These are phyloP conservation scores for Epinotia nisella DNA, from an alignment of 2,888 invertebrate species.

Conservation along the genomic window DNA sequence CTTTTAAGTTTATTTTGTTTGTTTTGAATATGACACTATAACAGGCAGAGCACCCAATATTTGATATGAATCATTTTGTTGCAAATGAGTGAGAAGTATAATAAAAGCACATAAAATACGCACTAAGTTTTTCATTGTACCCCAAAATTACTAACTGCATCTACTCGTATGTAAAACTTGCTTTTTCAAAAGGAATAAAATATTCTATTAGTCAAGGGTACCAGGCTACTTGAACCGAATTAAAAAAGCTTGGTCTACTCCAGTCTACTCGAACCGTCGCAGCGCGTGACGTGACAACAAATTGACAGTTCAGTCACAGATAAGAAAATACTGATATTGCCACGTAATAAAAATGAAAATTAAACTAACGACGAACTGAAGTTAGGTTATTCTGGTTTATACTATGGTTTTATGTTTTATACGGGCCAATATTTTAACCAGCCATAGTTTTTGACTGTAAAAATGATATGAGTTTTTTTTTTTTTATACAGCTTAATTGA, in stretches of 20 bases:
- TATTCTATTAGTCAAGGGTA: too few relatives aligned
- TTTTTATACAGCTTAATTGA: too few relatives aligned
- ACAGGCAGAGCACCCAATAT: conserved; percentile 28
- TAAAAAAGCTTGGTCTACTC: not conserved
- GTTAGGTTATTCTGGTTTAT: too few relatives aligned
- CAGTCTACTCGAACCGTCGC: conserved; percentile 1
- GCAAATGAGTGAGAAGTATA: conserved; percentile 47
- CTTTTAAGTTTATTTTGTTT: conserved; percentile 68
- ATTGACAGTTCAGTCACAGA: not conserved
- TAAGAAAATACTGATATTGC: not conserved
- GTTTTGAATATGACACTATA: conserved; percentile 53
- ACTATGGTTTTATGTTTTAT: too few relatives aligned
- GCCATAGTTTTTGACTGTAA: too few relatives aligned
- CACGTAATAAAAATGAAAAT: not conserved
- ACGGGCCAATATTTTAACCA: too few relatives aligned
- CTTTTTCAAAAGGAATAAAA: too few relatives aligned
- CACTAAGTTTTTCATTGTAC: not conserved
- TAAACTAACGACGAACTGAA: too few relatives aligned
- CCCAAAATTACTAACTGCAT: not conserved
- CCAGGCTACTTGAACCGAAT: not conserved
- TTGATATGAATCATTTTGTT: conserved; percentile 45
- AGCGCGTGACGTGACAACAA: not conserved
- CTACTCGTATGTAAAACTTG: not conserved
- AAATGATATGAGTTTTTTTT: too few relatives aligned
- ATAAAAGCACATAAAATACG: conserved; percentile 47